Conservation (phyloP, 2,888 invertebrate genomes). For the Agrilus cyanescens region DNA sequence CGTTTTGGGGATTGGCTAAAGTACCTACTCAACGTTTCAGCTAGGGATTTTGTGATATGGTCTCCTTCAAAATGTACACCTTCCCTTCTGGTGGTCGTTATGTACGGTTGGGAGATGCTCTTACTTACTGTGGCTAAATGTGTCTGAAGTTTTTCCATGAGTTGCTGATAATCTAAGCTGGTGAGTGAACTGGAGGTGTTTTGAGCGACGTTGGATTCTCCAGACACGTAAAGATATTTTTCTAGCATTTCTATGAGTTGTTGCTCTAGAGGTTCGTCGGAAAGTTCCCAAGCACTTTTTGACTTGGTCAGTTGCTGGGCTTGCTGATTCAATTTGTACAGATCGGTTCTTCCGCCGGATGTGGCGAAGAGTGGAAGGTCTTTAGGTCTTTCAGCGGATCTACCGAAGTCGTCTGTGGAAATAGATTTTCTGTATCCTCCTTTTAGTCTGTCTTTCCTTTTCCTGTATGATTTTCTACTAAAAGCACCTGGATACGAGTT, state of each 20-base stretch:
- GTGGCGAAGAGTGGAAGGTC: constrained; percentile 27
- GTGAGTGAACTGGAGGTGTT: constrained; percentile 1
- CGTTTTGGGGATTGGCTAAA: constrained; percentile 53
- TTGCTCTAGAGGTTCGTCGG: constrained; percentile 41
- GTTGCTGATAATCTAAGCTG: constrained; percentile 46
- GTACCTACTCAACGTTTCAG: constrained; percentile 56
- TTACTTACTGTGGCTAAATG: constrained; percentile 35
- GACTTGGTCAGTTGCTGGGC: constrained; percentile 45
- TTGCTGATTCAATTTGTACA: constrained; percentile 55
- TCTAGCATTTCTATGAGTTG: constrained; percentile 53
- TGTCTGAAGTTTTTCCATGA: constrained; percentile 50
- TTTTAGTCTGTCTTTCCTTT: constrained; percentile 44
- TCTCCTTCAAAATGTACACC: constrained; percentile 37
- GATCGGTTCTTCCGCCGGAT: constrained; percentile 53
- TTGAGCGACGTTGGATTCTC: constrained; percentile 16
- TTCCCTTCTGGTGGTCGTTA: constrained; percentile 7
- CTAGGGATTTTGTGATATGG: constrained; percentile 45
- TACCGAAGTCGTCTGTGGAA: constrained; percentile 54
- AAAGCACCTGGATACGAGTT: constrained; percentile 69
- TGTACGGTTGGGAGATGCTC: constrained; percentile 9
- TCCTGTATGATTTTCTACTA: constrained; percentile 42
- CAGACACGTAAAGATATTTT: constrained; percentile 49
- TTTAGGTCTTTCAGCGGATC: constrained; percentile 39
- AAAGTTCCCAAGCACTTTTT: constrained; percentile 11
- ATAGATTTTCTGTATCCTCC: constrained; percentile 57